Evolutionary conservation across 2,888 invertebrate genomes (phyloP), one percentile per base, ranked within the genome.

Genomic region (Alentia gelatinosa): DNA sequence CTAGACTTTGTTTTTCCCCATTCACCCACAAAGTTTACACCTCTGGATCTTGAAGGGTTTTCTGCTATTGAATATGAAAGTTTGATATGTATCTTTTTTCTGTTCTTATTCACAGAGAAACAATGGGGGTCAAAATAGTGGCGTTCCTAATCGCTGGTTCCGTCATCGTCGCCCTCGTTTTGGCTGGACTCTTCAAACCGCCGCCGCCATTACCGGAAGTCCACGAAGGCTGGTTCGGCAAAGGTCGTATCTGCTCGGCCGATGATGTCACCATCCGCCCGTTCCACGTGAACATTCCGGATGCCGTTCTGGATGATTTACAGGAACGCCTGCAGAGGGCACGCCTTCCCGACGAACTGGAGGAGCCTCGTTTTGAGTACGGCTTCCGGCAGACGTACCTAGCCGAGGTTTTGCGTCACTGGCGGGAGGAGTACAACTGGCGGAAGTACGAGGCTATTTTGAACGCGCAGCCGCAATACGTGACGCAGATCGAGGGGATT

Each of bases 371-470:
- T 23, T 92, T 92, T 88, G 75, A 92, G 23, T 92, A 92, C 42
- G 92, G 92, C 63, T 74, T 92, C 39, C 88, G 79, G 50, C 30
- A 42, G 74, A 35, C 15, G 0, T 90, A 75, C 33, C 37, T 90
- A 30, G 42, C 0, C 12, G 37, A 84, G 15, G 83, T 92, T 26
- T 63, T 92, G 9, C 92, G 95, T 79, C 98, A 98, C 95, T 99
- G 99, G 99, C 97, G 97, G 19, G 97, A 97, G 56, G 91, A 91
- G 15, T 98, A 98, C 95, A 97, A 98, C 94, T 98, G 98, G 97
- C 95, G 96, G 40, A 97, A 97, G 89, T 96, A 98, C 15, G 97
- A 98, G 95, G 95, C 96, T 1, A 97, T 97, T 91, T 96, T 98
- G n/a, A 98, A 98, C 94, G 96, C 97, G 92, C 97, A 97, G 93